A percentile compares a stretch with the other conserved stretches of the same genome.
Conservation (phyloP, 2,113 vertebrate species). For the Brienomyrus longianalis region DNA sequence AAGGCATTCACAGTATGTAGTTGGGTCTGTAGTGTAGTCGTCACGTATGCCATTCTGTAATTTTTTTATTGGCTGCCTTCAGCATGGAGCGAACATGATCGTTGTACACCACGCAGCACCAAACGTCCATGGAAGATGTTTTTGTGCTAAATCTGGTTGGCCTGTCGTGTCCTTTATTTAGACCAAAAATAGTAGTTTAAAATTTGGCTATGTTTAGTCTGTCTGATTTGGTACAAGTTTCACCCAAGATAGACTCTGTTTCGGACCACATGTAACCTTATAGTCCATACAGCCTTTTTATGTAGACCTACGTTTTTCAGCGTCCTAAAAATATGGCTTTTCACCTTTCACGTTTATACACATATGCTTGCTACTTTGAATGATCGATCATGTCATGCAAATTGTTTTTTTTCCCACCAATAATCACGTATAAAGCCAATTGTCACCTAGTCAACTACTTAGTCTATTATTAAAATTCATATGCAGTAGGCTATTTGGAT, state of each 20-base stretch:
- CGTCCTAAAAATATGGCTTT: background rate
- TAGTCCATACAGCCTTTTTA: background rate
- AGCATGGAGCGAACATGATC: background rate
- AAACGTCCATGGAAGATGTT: background rate
- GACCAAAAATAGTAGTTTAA: background rate
- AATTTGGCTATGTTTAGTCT: background rate
- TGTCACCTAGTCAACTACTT: background rate
- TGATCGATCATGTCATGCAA: background rate
- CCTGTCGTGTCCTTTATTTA: background rate
- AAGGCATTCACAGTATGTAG: too few species aligned
- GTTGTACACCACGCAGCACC: background rate
- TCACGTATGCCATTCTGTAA: too few species aligned
- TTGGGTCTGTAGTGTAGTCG: too few species aligned
- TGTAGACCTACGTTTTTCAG: background rate
- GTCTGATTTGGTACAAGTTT: background rate
- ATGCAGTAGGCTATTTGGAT: too few species aligned
- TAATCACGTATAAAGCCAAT: background rate
- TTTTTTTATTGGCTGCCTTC: background rate
- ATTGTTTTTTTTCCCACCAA: background rate
- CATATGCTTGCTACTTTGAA: background rate
- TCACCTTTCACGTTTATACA: background rate
- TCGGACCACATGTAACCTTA: background rate
- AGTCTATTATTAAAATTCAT: background rate
- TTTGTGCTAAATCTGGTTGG: background rate
- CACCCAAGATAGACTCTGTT: background rate